Evolutionary conservation across 2,113 vertebrate genomes (phyloP).

Genomic region (Oryzias curvinotus): DNA sequence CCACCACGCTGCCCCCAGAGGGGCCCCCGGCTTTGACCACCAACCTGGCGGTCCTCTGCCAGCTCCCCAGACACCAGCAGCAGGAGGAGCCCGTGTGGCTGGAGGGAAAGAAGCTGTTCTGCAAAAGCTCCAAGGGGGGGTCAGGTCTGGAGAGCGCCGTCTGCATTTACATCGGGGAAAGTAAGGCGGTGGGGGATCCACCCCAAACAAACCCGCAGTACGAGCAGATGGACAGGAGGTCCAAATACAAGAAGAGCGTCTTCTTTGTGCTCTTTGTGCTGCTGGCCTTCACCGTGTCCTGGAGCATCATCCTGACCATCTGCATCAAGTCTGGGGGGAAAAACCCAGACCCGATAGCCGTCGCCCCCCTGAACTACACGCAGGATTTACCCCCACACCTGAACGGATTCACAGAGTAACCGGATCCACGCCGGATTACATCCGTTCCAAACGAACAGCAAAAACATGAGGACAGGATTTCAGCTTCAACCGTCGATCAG

Average conservation of each 20-base stretch:
- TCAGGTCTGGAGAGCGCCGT: slow-evolving; percentile 54
- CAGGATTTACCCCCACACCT: too few relatives aligned
- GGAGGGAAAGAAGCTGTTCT: slow-evolving; percentile 90
- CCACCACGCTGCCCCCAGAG: slow-evolving; percentile 79
- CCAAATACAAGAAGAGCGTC: slow-evolving; percentile 84
- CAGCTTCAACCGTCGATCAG: too few relatives aligned
- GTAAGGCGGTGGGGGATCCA: slow-evolving; percentile 51
- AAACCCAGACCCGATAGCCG: too few relatives aligned
- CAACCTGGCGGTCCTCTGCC: slow-evolving; percentile 84
- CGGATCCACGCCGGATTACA: too few relatives aligned
- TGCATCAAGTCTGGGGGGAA: too few relatives aligned
- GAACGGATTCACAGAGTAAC: too few relatives aligned
- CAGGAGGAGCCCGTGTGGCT: slow-evolving; percentile 86
- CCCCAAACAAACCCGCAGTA: neutral
- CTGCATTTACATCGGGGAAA: slow-evolving; percentile 87
- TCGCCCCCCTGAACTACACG: too few relatives aligned
- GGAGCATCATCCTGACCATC: slow-evolving; percentile 51
- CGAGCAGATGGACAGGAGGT: slow-evolving; percentile 66
- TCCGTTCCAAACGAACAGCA: too few relatives aligned
- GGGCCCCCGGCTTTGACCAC: slow-evolving; percentile 86
- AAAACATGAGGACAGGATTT: too few relatives aligned
- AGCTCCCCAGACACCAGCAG: slow-evolving; percentile 82
- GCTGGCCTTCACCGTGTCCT: slow-evolving; percentile 84
- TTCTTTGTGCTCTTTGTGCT: slow-evolving; percentile 78
- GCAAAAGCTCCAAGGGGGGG: slow-evolving; percentile 53